Evolutionary conservation across 1,140 invertebrate genomes (phyloP).

Genomic region (Thaumatotibia leucotreta): DNA sequence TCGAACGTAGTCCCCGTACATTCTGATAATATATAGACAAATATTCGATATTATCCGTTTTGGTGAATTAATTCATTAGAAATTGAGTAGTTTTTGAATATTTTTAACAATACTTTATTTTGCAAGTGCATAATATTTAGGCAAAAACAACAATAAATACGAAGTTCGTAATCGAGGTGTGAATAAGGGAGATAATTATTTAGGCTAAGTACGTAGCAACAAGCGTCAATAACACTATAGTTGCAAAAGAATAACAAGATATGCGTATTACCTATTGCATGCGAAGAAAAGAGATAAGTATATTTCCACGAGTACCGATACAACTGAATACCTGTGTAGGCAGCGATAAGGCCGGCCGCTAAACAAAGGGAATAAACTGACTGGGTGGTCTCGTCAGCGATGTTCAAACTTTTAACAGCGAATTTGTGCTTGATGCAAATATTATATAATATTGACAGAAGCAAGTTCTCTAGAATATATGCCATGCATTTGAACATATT

Average conservation of each 20-base stretch:
- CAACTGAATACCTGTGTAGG: not conserved
- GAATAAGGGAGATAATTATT: too few species aligned
- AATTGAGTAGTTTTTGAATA: not conserved
- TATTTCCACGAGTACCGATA: not conserved
- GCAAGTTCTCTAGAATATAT: not conserved
- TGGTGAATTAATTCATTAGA: not conserved
- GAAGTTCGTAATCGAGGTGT: too few species aligned
- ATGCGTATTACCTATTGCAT: not conserved
- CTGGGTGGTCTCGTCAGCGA: not conserved
- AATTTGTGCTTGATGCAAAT: not conserved
- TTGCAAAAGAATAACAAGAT: not conserved
- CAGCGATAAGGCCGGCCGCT: not conserved
- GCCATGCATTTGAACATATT: not conserved
- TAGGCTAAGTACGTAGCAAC: too few species aligned
- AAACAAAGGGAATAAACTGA: not conserved
- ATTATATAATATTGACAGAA: not conserved
- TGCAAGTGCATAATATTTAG: too few species aligned
- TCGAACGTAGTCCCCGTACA: constrained; percentile 25
- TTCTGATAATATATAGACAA: constrained; percentile 21
- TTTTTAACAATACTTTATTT: not conserved
- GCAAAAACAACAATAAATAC: too few species aligned
- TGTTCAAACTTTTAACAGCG: not conserved
- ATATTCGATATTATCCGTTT: not conserved
- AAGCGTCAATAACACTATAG: not conserved
- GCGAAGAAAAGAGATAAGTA: not conserved